Evolutionary conservation across 2,797 vertebrate species (phyloP).

Genomic region (Potorous gilbertii): DNA sequence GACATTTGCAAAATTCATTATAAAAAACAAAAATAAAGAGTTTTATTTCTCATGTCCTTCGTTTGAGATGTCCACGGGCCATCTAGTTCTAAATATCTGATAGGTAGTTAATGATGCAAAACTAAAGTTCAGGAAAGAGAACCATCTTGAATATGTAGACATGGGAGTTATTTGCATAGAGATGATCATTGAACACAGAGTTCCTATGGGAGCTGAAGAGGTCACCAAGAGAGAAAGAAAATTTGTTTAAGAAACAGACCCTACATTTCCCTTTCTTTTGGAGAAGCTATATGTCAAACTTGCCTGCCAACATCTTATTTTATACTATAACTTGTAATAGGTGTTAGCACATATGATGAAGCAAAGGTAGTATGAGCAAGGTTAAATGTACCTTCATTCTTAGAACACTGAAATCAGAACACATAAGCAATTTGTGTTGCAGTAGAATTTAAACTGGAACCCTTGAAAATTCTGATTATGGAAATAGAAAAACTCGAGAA

Average conservation of each 20-base stretch:
- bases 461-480: not conserved
- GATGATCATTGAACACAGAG: not conserved
- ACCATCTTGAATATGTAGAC: not conserved
- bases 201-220: not conserved
- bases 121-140: not conserved
- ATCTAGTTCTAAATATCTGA: not conserved
- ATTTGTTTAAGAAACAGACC: not conserved
- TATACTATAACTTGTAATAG: not conserved
- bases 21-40: not conserved
- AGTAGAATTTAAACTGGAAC: not conserved
- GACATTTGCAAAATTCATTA: not conserved
- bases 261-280: not conserved
- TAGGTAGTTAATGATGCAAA: not conserved
- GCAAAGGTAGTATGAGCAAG: conserved; percentile 11
- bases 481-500: not conserved
- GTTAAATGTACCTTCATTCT: conserved; percentile 24
- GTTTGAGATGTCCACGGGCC: not conserved
- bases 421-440: not conserved
- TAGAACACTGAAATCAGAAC: not conserved
- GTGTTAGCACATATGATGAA: not conserved
- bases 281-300: not conserved
- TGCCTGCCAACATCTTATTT: not conserved
- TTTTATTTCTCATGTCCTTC: not conserved
- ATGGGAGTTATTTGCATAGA: not conserved
- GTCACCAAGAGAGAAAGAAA: not conserved